Evolutionary conservation across 2,113 vertebrate species (phyloP), one percentile per base, ranked within the genome.

Genomic region (Podarcis raffonei): DNA sequence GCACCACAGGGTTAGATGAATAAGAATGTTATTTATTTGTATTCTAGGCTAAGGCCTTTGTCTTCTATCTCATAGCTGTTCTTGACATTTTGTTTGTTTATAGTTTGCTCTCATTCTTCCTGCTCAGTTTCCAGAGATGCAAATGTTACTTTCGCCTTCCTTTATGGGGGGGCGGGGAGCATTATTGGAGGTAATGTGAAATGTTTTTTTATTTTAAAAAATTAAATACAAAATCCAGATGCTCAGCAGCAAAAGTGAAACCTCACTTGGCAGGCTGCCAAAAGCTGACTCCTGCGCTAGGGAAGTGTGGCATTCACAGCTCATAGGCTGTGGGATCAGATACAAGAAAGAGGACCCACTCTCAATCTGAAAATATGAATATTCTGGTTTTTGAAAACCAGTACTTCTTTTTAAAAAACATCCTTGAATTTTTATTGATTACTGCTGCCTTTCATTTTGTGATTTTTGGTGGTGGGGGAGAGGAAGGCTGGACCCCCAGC

Each of bases 61-160:
- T 83, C 66, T 88, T 59, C 85, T 77, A 11, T 6, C 74, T 79
- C 22, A 84, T 69, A 90, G 25, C 7, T 86, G 27, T 85, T 37
- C 53, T 76, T 89, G 42, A 87, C n/a, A 90, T 35, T 84, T 76
- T 86, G 85, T 84, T 65, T 81, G 69, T 88, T 90, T 74, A 86
- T 65, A 79, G n/a, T 25, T 59, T 83, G 3, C 75, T 87, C 83
- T 85, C 42, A 53, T 7, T 5, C 66, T 84, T 8, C 27, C 81
- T 11, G 9, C 0, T 25, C 2, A 8, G 85, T 0, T 87, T 91
- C 88, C 81, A 35, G 32, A 68, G 42, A 22, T 18, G 6, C 80
- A 87, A 91, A 86, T 5, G 87, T 72, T 72, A 4, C 37, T 20
- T 22, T 83, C 84, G 42, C 48, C 48, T 53, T 53, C 48, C 48